Conservation (phyloP, 2,797 vertebrate genomes). For the Protonibea diacanthus region DNA sequence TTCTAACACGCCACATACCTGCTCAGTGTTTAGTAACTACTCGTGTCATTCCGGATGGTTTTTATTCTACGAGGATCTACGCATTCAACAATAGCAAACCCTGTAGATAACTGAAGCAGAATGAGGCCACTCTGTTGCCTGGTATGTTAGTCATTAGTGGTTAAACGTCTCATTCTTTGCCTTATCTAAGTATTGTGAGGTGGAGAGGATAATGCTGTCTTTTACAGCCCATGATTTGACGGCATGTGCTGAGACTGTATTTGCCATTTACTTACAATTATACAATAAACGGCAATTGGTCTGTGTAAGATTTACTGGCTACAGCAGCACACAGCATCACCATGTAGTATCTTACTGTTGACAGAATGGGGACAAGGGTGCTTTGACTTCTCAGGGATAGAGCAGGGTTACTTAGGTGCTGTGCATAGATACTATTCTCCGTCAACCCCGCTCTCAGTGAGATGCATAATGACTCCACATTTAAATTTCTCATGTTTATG, state of each 20-base stretch:
- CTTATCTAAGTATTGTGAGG: slow-evolving; percentile 30
- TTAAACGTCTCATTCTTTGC: slow-evolving; percentile 49
- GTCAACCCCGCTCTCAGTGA: background rate
- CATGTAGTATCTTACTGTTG: slow-evolving; percentile 41
- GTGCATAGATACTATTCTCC: background rate
- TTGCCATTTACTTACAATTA: slow-evolving; percentile 56
- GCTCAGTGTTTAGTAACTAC: background rate
- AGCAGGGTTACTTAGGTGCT: slow-evolving; percentile 42
- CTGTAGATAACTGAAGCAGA: slow-evolving; percentile 24
- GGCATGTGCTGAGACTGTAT: slow-evolving; percentile 60
- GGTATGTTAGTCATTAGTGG: slow-evolving; percentile 55
- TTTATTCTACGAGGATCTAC: slow-evolving; percentile 3
- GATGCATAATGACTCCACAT: background rate
- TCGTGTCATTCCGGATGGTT: slow-evolving; percentile 10
- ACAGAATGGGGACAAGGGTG: slow-evolving; percentile 61
- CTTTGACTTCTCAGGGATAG: slow-evolving; percentile 41
- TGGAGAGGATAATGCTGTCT: slow-evolving; percentile 38
- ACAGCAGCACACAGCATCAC: slow-evolving; percentile 19
- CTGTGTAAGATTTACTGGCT: slow-evolving; percentile 23
- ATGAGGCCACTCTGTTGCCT: slow-evolving; percentile 18
- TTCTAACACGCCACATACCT: slow-evolving; percentile 11
- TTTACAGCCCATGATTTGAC: slow-evolving; percentile 26
- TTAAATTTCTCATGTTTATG: background rate
- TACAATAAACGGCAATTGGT: slow-evolving; percentile 33
- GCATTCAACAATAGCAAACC: slow-evolving; percentile 39